Evolutionary conservation across 2,888 invertebrate genomes (phyloP), one percentile per base, ranked within the genome.

Genomic region (Fissipunctia ypsillon): DNA sequence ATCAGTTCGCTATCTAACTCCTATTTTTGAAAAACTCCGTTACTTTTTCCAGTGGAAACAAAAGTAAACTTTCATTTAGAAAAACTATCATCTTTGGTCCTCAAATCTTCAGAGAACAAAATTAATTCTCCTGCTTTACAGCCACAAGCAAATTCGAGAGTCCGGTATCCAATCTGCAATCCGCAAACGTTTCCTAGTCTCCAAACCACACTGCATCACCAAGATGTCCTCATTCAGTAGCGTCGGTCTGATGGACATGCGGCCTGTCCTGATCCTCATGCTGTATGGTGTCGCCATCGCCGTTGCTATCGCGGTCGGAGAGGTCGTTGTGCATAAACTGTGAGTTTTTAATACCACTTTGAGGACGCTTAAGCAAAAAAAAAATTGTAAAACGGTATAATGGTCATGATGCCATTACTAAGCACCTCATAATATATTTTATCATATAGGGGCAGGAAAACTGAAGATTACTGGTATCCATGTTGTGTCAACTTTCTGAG

Each of bases 121-220:
- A 45, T 2, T 25, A 16, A 3, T 14, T 16, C 14, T 56, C 14
- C 38, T 16, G 10, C 2, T 50, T 74, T 25, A 12, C 86, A 97
- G 97, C 0, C 95, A 96, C 67, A 93, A 96, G 50, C 94, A 95
- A 83, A 92, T 97, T 60, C 95, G 94, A 28, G 97, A 97, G 86
- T 94, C 93, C 5, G 97, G 97, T 1, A 88, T 97, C 25, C 96
- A 97, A 67, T 88, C 90, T 10, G 92, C 91, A 0, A 76, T 93
- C 3, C 88, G 88, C 48, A 87, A 83, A 9, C 91, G 94, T 1
- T 80, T 90, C 45, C 87, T 89, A 54, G 89, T 91, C 0, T 87
- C 89, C 4, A 94, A 92, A 69, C 94, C 95, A 0, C 88, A 85
- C 38, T 95, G 94, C 80, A 80, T 87, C 12, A 87, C 89, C n/a